These are phyloP conservation scores for Malthinus seriepunctatus DNA, from an alignment of 2,888 invertebrate species.

Conservation along the genomic window DNA sequence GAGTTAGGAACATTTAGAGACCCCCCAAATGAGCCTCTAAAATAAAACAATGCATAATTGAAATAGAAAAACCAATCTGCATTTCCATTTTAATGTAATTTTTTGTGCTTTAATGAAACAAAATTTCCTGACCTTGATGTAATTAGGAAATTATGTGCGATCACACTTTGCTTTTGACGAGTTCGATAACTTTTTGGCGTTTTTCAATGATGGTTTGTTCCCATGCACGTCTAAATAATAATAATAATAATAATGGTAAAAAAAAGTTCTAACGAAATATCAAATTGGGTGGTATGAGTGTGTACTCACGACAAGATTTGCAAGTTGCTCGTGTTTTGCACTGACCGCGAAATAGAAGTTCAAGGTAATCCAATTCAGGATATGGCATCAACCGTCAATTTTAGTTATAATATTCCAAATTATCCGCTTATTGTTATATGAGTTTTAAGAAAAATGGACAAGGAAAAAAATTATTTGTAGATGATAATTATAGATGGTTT, in stretches of 20 bases:
- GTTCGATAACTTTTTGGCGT: too few species aligned
- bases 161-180: too few species aligned
- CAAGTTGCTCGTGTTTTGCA: conserved; percentile 21
- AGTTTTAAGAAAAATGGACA: conserved; percentile 4
- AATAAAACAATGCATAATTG: conserved; percentile 5
- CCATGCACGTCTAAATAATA: too few species aligned
- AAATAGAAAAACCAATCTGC: not conserved
- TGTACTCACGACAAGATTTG: conserved; percentile 24
- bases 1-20: not conserved
- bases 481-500: conserved; percentile 5
- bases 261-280: not conserved
- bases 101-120: not conserved
- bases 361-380: conserved; percentile 28
- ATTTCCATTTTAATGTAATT: not conserved
- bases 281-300: conserved; percentile 3
- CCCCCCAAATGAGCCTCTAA: conserved; percentile 2
- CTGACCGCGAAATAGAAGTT: conserved; percentile 29
- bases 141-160: too few species aligned
- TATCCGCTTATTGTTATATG: conserved; percentile 27
- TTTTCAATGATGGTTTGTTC: too few species aligned
- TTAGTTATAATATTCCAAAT: conserved; percentile 23
- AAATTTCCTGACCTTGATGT: not conserved
- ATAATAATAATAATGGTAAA: too few species aligned
- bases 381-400: conserved; percentile 27
- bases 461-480: conserved; percentile 1